Percentiles rank a stretch among this genome's conserved stretches.
Conservation (phyloP, 2,888 invertebrate genomes). For the Parnassius glacialis region DNA sequence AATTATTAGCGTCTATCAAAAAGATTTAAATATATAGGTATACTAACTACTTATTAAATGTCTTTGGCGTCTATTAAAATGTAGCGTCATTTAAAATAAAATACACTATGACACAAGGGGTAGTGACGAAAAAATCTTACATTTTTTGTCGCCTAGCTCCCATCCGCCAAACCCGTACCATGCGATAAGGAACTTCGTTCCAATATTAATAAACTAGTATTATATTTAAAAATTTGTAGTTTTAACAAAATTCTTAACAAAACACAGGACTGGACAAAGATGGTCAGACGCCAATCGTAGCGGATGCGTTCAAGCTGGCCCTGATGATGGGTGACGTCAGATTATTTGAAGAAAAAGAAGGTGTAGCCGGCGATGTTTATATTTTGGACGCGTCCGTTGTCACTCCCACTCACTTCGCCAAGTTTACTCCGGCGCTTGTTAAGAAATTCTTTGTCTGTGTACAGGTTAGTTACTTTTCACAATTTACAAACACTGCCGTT, state of each 20-base stretch:
- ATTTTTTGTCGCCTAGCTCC: too few relatives aligned
- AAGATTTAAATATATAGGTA: too few relatives aligned
- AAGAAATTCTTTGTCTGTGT: conserved; percentile 93
- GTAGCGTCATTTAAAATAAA: too few relatives aligned
- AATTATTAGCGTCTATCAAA: too few relatives aligned
- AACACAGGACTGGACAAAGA: conserved; percentile 83
- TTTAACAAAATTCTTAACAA: background rate
- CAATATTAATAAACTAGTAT: background rate
- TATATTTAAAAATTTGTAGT: background rate
- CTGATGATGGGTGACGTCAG: conserved; percentile 93
- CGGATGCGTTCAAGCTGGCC: conserved; percentile 90
- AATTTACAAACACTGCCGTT: too few relatives aligned
- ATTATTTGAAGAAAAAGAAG: conserved; percentile 87
- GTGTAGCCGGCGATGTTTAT: conserved; percentile 92
- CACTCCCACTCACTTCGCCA: conserved; percentile 90
- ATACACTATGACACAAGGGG: too few relatives aligned
- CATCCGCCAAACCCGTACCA: too few relatives aligned
- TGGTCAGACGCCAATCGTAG: conserved; percentile 84
- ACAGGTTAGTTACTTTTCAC: conserved; percentile 64
- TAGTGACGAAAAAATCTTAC: too few relatives aligned
- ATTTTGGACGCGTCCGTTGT: conserved; percentile 90
- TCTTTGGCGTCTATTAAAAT: too few relatives aligned
- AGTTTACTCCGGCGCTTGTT: conserved; percentile 89
- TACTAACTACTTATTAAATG: too few relatives aligned
- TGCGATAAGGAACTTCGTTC: too few relatives aligned